These are phyloP conservation scores for Euplagia quadripunctaria DNA, from an alignment of 2,888 invertebrate genomes.

Conservation along the genomic window DNA sequence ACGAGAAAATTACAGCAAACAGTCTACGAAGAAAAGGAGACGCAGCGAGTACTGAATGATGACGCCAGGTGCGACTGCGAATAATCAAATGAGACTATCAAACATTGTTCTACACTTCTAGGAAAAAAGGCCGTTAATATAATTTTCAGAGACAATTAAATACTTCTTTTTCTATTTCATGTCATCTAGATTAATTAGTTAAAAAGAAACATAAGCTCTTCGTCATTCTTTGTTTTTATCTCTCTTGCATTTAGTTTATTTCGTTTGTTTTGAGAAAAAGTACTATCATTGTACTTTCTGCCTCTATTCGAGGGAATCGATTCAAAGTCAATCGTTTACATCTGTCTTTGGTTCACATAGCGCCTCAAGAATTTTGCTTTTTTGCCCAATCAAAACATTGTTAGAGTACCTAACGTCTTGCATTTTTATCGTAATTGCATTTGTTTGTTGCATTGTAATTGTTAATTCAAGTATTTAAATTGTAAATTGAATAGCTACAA, in stretches of 20 bases:
- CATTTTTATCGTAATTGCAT: neutral
- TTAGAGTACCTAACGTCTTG: neutral
- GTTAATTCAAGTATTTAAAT: slow-evolving; percentile 21
- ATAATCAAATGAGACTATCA: slow-evolving; percentile 28
- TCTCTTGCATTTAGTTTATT: slow-evolving; percentile 27
- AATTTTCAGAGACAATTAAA: slow-evolving; percentile 12
- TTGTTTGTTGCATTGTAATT: slow-evolving; percentile 12
- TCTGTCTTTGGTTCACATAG: slow-evolving; percentile 2
- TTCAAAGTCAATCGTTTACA: slow-evolving; percentile 14
- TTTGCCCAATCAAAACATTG: neutral
- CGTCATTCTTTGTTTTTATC: slow-evolving; percentile 40
- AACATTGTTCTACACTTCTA: slow-evolving; percentile 21
- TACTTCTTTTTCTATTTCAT: slow-evolving; percentile 23
- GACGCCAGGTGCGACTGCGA: slow-evolving; percentile 26
- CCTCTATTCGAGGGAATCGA: neutral
- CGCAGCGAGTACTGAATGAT: slow-evolving; percentile 28
- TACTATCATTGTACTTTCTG: slow-evolving; percentile 18
- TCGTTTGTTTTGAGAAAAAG: slow-evolving; percentile 17
- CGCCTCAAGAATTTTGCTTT: neutral
- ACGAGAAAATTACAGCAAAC: slow-evolving; percentile 36
- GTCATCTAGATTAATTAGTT: slow-evolving; percentile 40
- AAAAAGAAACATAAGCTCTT: neutral
- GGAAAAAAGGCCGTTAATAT: slow-evolving; percentile 6
- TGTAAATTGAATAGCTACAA: slow-evolving; percentile 11
- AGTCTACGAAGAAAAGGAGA: slow-evolving; percentile 22